Percentiles rank a stretch among this genome's conserved stretches.
These are phyloP conservation scores for Neoarius graeffei DNA, from an alignment of 2,113 vertebrate species.

Conservation along the genomic window DNA sequence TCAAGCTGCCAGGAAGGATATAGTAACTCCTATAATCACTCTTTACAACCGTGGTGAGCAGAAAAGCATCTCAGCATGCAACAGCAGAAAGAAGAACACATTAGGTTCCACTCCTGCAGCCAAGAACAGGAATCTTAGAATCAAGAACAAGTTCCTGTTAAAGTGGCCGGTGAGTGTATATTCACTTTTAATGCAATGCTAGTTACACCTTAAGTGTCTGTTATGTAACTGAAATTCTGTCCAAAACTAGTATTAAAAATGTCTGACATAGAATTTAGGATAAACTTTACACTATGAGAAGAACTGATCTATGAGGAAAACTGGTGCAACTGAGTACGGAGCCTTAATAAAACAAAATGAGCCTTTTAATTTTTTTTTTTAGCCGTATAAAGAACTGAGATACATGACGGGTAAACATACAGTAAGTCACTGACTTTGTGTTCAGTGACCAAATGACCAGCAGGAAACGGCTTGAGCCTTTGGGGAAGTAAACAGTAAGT, in stretches of 20 bases:
- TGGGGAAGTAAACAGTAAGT: slow-evolving; percentile 52
- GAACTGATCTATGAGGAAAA: neutral
- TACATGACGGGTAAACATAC: slow-evolving; percentile 28
- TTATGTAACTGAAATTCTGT: neutral
- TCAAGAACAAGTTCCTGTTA: no score
- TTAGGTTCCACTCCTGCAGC: no score
- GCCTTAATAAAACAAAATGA: neutral
- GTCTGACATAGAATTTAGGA: neutral
- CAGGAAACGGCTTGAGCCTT: slow-evolving; percentile 49
- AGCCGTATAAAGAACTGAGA: neutral
- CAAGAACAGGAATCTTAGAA: no score
- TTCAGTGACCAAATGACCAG: slow-evolving; percentile 46
- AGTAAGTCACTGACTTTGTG: slow-evolving; percentile 43
- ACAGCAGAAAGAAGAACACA: no score
- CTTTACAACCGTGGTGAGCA: no score
- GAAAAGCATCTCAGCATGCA: no score
- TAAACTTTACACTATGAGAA: neutral
- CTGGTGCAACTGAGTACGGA: neutral
- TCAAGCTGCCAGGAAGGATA: no score
- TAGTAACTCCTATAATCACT: no score
- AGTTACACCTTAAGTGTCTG: neutral
- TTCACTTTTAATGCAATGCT: neutral
- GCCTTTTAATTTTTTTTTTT: neutral
- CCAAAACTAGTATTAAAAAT: neutral
- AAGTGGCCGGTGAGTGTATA: neutral